Evolutionary conservation across 1,140 invertebrate species (phyloP), one percentile per base, ranked within the genome.

Genomic region (Brachionus manjavacas): DNA sequence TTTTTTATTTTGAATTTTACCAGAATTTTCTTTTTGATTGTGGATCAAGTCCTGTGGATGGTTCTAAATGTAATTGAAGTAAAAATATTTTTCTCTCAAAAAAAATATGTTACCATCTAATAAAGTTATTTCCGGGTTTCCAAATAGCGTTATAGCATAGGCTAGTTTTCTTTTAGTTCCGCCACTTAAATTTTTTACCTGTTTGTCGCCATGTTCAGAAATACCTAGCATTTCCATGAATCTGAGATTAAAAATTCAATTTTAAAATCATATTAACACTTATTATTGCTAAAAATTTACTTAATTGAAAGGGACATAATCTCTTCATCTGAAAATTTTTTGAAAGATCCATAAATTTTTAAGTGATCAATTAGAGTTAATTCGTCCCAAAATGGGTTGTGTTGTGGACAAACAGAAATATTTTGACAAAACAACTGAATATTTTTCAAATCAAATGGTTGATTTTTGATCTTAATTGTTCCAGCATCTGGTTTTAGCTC

Each of bases 361-460:
- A 97, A 89, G 74, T 93, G 94, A 88, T 96, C 93, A 81, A 92
- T 89, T 0, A 94, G 94, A 1, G 94, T 95, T 46, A 96, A 89
- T 86, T 94, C 92, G 74, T 93, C 92, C 83, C 95, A 92, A 39
- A 96, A 89, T 6, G 94, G 95, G 90, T 95, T 94, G 89, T 91
- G 91, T 86, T 92, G 91, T 3, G 91, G 91, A 87, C 91, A 92
- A 86, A 91, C 91, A 12, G 91, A 90, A 85, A 92, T 88, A 60
- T 88, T 86, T 72, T 87, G 28, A 23, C 64, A 25, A 41, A 85
- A 41, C 4, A 68, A 14, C 12, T 79, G 25, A 41, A 68, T 28
- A 46, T 79, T 41, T 35, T 41, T 70, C 14, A 70, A 70, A 66
- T 55, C 41, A 23, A 84, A 70, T 41, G 49, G 31, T n/a, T 83